Base-by-base conservation (phyloP, 2,113 vertebrate species). In the Oplegnathus fasciatus region DNA sequence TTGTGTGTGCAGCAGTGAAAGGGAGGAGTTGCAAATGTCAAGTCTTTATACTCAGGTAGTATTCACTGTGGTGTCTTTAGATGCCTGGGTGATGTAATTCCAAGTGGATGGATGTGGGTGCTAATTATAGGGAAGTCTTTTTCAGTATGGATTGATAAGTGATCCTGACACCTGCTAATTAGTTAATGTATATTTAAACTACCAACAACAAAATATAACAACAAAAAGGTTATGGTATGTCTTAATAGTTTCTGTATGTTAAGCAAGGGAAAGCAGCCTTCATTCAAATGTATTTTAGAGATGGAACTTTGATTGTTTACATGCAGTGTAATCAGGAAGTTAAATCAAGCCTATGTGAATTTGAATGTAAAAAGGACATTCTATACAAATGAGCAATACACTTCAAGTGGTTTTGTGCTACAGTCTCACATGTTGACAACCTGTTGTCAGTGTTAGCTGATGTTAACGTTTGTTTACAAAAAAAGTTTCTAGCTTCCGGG, bases 11-110 rank as follows among this genome's bases (percentile, higher is more conserved):
- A 65, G 82, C 52, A 81, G 34, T 83, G 72, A 84, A 73, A 80
- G 57, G 75, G 85, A 86, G 82, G 85, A 89, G 76, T 74, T 84
- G 88, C 58, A 86, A 74, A 91, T 88, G 79, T 83, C 83, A 82
- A 81, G 77, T 78, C 62, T 87, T 83, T 86, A 74, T 83, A 57
- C 66, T 76, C 50, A 54, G 84, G 78, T 77, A 64, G 58, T 58
- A 60, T 87, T 92, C 46, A 82, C 69, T 54, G 26, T 18, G 13
- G 34, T 69, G 57, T 83, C 42, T 69, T 77, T 24, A 76, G 40
- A 32, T 9, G 11, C n/a, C 28, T 69, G 66, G 46, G n/a, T 62
- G 34, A 71, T 85, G 82, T 82, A 34, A 73, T 73, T 82, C 46
- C 26, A 20, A 67, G 40, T 50, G 17, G 28, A 60, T 55, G 50